Conservation (phyloP, 2,113 vertebrate species). For the Morone chrysops region DNA sequence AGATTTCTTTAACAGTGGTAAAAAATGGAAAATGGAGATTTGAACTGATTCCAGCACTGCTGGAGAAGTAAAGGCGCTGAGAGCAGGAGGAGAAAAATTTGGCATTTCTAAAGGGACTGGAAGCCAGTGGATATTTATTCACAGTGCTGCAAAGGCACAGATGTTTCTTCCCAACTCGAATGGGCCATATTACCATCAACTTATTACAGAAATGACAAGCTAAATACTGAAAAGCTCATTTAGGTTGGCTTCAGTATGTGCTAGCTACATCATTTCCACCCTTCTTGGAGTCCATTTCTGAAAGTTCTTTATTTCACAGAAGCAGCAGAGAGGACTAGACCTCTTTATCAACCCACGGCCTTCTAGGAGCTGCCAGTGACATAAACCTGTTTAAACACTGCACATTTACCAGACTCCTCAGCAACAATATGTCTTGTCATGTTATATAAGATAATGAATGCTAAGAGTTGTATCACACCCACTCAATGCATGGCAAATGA, state of each 20-base stretch:
- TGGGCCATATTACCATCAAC: not conserved
- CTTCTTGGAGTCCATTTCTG: not conserved
- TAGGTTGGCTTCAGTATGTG: not conserved
- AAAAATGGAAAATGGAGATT: not conserved
- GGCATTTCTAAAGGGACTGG: constrained; percentile 27
- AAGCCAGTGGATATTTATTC: constrained; percentile 34
- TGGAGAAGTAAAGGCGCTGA: not conserved
- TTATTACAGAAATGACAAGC: constrained; percentile 10
- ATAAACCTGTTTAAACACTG: not conserved
- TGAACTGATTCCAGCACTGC: constrained; percentile 2
- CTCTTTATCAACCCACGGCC: not conserved
- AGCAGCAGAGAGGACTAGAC: not conserved
- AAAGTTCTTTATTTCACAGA: not conserved
- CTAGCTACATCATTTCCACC: not conserved
- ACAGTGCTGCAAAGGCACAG: not conserved
- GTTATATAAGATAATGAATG: constrained; percentile 25
- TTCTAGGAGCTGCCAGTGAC: not conserved
- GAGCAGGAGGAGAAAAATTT: constrained; percentile 24
- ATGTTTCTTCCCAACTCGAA: constrained; percentile 8
- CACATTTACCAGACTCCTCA: not conserved
- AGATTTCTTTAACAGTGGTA: not conserved
- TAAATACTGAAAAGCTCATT: not conserved
- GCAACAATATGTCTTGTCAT: not conserved
- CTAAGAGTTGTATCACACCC: constrained; percentile 22
- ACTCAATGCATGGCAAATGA: constrained; percentile 18